Evolutionary conservation across 2,797 vertebrate genomes (phyloP).

Genomic region (Toxotes lorentzi): DNA sequence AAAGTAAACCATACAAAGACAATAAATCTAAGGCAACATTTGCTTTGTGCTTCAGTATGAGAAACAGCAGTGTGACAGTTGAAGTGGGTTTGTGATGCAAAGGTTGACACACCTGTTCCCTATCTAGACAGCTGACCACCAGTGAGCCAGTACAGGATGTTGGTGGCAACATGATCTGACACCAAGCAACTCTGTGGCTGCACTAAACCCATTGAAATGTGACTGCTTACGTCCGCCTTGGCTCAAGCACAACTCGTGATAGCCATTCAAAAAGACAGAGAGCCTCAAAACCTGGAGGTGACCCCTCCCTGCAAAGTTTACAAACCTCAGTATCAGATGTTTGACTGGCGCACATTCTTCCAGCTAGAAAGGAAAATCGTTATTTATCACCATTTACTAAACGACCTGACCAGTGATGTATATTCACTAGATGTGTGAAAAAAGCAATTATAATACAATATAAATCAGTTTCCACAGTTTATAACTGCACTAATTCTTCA

Average conservation of each 20-base stretch:
- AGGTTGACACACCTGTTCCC: background rate
- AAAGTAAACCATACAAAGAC: conserved; percentile 2
- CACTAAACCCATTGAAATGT: background rate
- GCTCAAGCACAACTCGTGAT: background rate
- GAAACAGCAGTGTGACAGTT: conserved; percentile 7
- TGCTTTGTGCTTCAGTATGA: background rate
- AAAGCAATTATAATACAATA: background rate
- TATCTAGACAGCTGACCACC: background rate
- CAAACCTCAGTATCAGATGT: background rate
- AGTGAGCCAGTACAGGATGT: background rate
- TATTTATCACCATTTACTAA: background rate
- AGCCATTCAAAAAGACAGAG: background rate
- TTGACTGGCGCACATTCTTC: background rate
- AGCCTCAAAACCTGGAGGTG: background rate
- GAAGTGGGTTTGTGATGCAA: conserved; percentile 13
- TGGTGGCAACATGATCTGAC: background rate
- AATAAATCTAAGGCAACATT: background rate
- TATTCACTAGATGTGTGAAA: background rate
- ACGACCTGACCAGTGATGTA: background rate
- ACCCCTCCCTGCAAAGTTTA: conserved; percentile 2
- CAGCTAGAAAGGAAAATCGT: background rate
- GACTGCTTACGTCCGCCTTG: background rate
- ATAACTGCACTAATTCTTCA: conserved; percentile 12
- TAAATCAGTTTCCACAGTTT: conserved; percentile 11
- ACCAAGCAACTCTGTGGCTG: background rate